Percentiles rank a stretch among this genome's conserved stretches.
Conservation (phyloP, 2,888 invertebrate species). For the Heteromyza rotundicornis region DNA sequence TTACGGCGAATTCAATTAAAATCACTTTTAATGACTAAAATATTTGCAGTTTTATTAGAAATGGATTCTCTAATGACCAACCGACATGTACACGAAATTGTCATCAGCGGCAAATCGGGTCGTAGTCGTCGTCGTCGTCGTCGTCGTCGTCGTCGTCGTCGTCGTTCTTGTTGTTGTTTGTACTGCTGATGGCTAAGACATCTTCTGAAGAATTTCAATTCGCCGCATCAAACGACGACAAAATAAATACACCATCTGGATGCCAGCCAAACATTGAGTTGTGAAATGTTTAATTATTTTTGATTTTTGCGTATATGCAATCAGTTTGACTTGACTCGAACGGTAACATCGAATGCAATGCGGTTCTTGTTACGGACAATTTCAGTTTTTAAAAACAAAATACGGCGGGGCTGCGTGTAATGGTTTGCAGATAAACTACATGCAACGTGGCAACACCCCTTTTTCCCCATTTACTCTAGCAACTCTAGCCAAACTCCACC, state of each 20-base stretch:
- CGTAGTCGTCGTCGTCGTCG: not conserved
- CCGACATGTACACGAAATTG: not conserved
- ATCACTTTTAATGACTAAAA: slow-evolving; percentile 19
- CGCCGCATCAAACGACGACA: slow-evolving; percentile 11
- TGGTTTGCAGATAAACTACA: no score
- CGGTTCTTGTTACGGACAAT: no score
- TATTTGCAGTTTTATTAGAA: slow-evolving; percentile 7
- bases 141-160: no score
- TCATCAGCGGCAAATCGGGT: slow-evolving; percentile 7
- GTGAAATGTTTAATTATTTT: slow-evolving; percentile 54
- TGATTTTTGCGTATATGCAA: slow-evolving; percentile 54
- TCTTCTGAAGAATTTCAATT: not conserved
- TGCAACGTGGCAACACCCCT: no score
- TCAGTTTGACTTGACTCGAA: not conserved
- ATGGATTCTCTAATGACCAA: slow-evolving; percentile 14
- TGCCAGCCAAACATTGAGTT: slow-evolving; percentile 48
- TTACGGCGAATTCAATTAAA: slow-evolving; percentile 21
- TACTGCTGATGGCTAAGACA: not conserved
- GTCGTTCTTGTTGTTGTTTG: not conserved
- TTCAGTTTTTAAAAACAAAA: no score
- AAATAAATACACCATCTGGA: slow-evolving; percentile 27
- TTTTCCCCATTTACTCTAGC: no score
- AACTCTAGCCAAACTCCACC: no score
- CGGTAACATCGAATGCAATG: no score
- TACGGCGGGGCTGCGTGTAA: no score